A percentile compares a stretch with the other conserved stretches of the same genome.
Evolutionary conservation across 2,113 vertebrate genomes (phyloP).

Genomic region (Caloenas nicobarica): DNA sequence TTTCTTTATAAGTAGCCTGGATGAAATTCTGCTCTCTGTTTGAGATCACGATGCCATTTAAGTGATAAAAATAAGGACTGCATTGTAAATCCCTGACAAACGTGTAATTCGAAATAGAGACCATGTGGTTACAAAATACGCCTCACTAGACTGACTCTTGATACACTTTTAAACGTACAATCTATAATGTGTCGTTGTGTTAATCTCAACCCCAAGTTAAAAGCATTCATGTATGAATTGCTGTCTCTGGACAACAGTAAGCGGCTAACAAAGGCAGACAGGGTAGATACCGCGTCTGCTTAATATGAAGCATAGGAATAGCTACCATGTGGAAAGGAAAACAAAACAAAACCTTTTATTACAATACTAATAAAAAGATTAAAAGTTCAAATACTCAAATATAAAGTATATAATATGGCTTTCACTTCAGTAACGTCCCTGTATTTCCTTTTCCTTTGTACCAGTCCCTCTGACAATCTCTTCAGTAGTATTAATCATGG

Average conservation of each 20-base stretch:
- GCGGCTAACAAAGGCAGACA: neutral
- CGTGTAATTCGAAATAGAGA: neutral
- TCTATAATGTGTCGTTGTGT: neutral
- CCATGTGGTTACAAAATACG: neutral
- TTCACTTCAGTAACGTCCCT: neutral
- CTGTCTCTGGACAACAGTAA: neutral
- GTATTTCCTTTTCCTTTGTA: neutral
- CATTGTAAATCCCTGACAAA: neutral
- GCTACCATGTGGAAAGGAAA: neutral
- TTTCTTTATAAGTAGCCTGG: neutral
- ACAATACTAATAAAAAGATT: neutral
- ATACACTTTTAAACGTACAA: conserved; percentile 25
- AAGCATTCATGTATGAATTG: neutral
- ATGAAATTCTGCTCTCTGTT: neutral
- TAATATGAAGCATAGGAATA: neutral
- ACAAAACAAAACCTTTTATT: neutral
- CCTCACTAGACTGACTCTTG: neutral
- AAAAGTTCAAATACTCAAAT: neutral
- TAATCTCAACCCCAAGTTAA: conserved; percentile 2
- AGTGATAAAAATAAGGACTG: neutral
- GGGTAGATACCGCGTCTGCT: neutral
- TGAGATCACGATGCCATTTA: neutral
- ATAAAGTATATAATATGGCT: neutral
- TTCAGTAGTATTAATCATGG: neutral
- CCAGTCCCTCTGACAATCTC: neutral